Evolutionary conservation across 2,888 invertebrate genomes (phyloP), one percentile per base, ranked within the genome.

Genomic region (Psococerastis gibbosa): DNA sequence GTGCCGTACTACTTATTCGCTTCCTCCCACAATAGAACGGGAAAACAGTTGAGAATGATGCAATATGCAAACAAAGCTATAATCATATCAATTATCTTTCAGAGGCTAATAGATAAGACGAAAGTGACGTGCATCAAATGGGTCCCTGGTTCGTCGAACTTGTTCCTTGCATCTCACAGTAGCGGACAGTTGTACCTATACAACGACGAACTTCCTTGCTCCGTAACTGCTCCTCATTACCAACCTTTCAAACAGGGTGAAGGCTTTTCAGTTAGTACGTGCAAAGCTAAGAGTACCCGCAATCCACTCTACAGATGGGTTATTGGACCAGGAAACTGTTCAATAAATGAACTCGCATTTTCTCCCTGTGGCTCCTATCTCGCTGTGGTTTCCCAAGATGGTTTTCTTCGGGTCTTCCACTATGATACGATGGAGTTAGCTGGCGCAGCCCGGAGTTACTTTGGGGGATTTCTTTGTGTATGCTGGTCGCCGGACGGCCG

Each of bases 401-500:
- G 97, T 13, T 87, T 89, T 60, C 69, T 98, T 32, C 67, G 97
- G 49, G 87, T 98, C 45, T 97, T 95, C 67, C 88, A 94, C 59
- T 98, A 94, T 61, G 87, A 94, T 59, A 85, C 84, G 22, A 94
- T 95, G 92, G 97, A 98, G 62, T 68, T 95, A 49, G 69, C 92
- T 44, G 94, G 95, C 13, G 71, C 80, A 46, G 94, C 94, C 49
- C 73, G 92, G 50, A 95, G 95, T 53, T 98, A 97, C 63, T 98
- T 98, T 62, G 98, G 98, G 42, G 97, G 97, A 31, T 78, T 98
- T 55, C 66, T 97, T 34, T 97, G 97, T 63, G 92, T 95, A 2
- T 85, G 91, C 56, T 98, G 98, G 98, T 91, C 95, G 8, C 94
- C 94, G 0, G 95, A 98, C 62, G 83, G 87, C 38, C 80, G 83